Evolutionary conservation across 1,140 invertebrate species (phyloP).

Genomic region (Mylabris phalerata): DNA sequence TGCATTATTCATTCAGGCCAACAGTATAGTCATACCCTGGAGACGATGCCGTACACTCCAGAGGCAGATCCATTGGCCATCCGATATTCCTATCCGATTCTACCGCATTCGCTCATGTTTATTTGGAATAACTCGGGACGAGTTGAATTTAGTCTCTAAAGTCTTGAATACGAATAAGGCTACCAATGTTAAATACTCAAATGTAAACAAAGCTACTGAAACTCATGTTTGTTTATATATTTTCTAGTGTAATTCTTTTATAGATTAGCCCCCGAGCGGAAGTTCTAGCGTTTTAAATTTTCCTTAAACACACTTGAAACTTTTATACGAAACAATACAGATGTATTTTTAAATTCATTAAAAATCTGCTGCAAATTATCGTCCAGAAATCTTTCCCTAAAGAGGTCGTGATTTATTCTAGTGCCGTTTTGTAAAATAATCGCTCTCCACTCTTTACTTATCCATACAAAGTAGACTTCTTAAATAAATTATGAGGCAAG

Average conservation of each 20-base stretch:
- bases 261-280: too few relatives aligned
- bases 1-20: slow-evolving; percentile 26
- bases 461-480: not conserved
- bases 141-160: slow-evolving; percentile 22
- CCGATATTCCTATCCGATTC: slow-evolving; percentile 22
- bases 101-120: slow-evolving; percentile 22
- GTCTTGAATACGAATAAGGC: slow-evolving; percentile 24
- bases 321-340: too few relatives aligned
- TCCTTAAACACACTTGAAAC: too few relatives aligned
- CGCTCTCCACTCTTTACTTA: too few relatives aligned
- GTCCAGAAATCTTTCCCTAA: too few relatives aligned
- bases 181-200: slow-evolving; percentile 18
- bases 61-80: slow-evolving; percentile 19
- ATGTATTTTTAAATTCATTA: too few relatives aligned
- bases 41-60: slow-evolving; percentile 1
- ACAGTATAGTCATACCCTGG: slow-evolving; percentile 13
- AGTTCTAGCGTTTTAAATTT: too few relatives aligned
- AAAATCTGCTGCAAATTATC: too few relatives aligned
- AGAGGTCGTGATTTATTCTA: too few relatives aligned
- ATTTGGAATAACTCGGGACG: slow-evolving; percentile 23
- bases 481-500: slow-evolving; percentile 11
- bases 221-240: too few relatives aligned
- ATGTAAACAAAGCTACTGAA: not conserved
- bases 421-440: too few relatives aligned
- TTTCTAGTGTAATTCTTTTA: too few relatives aligned